Evolutionary conservation across 1,140 invertebrate species (phyloP), one percentile per base, ranked within the genome.

Genomic region (Luehdorfia chinensis): DNA sequence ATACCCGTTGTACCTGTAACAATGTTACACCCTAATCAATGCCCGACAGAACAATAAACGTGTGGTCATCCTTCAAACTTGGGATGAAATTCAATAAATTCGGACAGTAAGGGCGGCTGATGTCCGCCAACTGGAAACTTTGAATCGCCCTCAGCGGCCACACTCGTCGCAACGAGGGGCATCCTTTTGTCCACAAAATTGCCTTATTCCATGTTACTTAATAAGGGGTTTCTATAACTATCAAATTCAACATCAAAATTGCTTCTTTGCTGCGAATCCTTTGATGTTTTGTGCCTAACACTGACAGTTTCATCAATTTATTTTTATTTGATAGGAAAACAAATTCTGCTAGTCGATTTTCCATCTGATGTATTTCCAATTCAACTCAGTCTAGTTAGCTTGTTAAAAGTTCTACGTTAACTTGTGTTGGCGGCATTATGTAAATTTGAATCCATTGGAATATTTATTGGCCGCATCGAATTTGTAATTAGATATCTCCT

Each of bases 101-200:
- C 54, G 66, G 63, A 71, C 64, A 67, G 54, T 36, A 57, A 59
- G 68, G 72, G 65, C 47, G 56, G 50, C 55, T 55, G 49, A 33
- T 32, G 49, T 34, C 63, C 54, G 60, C 74, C 74, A 69, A 48
- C 55, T 71, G 68, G 68, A 76, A 84, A 84, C 75, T 81, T 77
- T 70, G 69, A 80, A 77, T 70, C 52, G 72, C 72, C 71, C 57
- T 62, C 73, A 73, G 72, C 59, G 58, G 52, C 63, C 60, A 27
- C 31, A 25, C 12, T 23, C 43, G 16, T 37, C 47, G 46, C 49
- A 60, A 43, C 45, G 50, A 67, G 66, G 66, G 71, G 66, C 61
- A 65, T 66, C 68, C 76, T 75, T 80, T 84, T 84, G 80, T 84
- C 72, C 71, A 58, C 62, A 34, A 84, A 83, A 84, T 84, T 80